These are phyloP conservation scores for Gymnogyps californianus DNA, from an alignment of 2,113 vertebrate species.

Conservation along the genomic window DNA sequence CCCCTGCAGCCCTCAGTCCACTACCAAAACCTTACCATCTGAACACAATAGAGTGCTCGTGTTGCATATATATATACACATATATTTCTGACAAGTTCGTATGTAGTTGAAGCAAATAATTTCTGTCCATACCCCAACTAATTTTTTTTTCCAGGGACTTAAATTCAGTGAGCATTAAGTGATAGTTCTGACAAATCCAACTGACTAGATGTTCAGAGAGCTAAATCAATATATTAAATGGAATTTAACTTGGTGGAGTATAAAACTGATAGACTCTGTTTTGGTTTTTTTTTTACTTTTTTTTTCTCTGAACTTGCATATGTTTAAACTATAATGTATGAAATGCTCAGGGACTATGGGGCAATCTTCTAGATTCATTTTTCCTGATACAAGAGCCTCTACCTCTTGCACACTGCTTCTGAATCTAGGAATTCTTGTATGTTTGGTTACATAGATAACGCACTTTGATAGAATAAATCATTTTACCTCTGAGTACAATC, in stretches of 20 bases:
- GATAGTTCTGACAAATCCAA: not conserved
- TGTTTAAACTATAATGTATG: not conserved
- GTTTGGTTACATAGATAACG: not conserved
- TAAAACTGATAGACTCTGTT: not conserved
- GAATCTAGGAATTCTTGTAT: not conserved
- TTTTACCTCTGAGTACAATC: not conserved
- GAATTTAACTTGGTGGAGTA: not conserved
- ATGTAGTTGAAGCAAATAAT: not conserved
- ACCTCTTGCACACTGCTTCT: not conserved
- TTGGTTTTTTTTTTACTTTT: not conserved
- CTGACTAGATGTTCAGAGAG: not conserved
- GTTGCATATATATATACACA: not conserved
- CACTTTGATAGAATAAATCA: not conserved
- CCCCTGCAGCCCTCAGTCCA: not conserved
- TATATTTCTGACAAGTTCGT: not conserved
- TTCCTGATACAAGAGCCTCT: not conserved
- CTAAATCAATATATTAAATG: not conserved
- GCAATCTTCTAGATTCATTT: not conserved
- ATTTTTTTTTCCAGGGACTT: not conserved
- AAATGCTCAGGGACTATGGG: not conserved
- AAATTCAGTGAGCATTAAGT: not conserved
- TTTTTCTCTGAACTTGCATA: not conserved
- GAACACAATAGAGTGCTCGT: not conserved
- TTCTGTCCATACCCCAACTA: not conserved
- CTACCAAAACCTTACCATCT: not conserved